Evolutionary conservation across 2,113 vertebrate species (phyloP), one percentile per base, ranked within the genome.

Genomic region (Oriolus oriolus): DNA sequence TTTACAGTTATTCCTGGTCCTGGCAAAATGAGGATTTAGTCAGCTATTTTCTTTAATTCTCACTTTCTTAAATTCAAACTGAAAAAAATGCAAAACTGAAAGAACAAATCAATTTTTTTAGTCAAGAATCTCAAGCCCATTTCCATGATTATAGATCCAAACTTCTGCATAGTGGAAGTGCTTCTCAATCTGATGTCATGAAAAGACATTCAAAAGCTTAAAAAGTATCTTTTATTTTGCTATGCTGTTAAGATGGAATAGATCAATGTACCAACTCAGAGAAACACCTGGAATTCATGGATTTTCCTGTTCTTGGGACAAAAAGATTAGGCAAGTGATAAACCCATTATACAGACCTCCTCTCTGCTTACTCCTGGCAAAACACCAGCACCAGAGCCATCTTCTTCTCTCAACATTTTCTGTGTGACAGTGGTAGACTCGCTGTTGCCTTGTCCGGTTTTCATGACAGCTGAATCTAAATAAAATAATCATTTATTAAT

Each of bases 261-360:
- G 71, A 33, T 47, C 47, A 56, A 91, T 44, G 17, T 23, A 53
- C 6, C 9, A 37, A 13, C 28, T 57, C 41, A 85, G 45, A n/a
- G 63, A 50, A 84, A 30, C 13, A 61, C n/a, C 13, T 57, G 30
- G n/a, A 85, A 45, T 61, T 63, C 17, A 11, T 19, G 10, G 5
- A 16, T 75, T 83, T 87, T 88, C 56, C 42, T 77, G 42, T 18
- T 61, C 22, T 78, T 39, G 33, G 24, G 13, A 61, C 28, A 66
- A 66, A 96, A 65, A 56, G 3, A 44, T n/a, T 30, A 69, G 5
- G 12, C 5, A 39, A 13, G 13, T 13, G 33, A 35, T n/a, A 80
- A 87, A 87, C 2, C 2, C 6, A 2, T 37, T 44, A 26, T 76
- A 92, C 97, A 97, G 59, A 98, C 98, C 96, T 97, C 83, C n/a